A percentile compares a stretch with the other conserved stretches of the same genome.
These are phyloP conservation scores for Aromia moschata DNA, from an alignment of 2,888 invertebrate species.

Conservation along the genomic window DNA sequence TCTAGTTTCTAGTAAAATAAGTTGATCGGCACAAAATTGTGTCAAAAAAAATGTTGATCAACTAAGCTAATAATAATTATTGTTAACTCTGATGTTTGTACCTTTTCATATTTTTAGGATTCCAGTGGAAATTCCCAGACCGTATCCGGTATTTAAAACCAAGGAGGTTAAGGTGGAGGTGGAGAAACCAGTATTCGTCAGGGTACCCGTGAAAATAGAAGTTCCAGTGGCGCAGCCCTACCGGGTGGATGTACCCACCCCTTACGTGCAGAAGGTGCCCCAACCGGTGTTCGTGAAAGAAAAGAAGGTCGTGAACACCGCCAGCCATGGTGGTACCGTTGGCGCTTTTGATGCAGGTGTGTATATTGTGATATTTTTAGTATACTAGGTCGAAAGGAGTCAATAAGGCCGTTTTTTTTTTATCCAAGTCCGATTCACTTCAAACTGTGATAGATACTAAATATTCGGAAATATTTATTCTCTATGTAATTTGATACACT, in stretches of 20 bases:
- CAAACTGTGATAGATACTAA: no score
- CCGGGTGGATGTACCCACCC: conserved; percentile 46
- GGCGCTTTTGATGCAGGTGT: neutral
- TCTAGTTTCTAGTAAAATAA: no score
- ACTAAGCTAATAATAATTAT: no score
- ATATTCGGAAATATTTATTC: no score
- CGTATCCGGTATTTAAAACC: conserved; percentile 43
- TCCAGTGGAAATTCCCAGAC: conserved; percentile 49
- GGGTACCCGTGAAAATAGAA: conserved; percentile 40
- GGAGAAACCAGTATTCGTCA: conserved; percentile 44
- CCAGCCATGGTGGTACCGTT: neutral
- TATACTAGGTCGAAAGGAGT: no score
- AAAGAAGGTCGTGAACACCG: conserved; percentile 23
- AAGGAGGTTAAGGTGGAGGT: conserved; percentile 44
- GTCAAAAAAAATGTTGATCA: no score
- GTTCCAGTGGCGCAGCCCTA: conserved; percentile 48
- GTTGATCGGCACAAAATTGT: no score
- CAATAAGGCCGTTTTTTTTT: no score
- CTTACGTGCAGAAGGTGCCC: conserved; percentile 47
- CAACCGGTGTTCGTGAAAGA: conserved; percentile 37
- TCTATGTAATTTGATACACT: no score
- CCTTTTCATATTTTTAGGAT: conserved; percentile 18
- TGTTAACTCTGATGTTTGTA: no score
- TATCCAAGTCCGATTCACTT: no score
- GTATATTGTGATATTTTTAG: no score